phyloP scores from a whole-genome alignment of 1,140 invertebrate genomes.

The Charaxes varanes region DNA sequence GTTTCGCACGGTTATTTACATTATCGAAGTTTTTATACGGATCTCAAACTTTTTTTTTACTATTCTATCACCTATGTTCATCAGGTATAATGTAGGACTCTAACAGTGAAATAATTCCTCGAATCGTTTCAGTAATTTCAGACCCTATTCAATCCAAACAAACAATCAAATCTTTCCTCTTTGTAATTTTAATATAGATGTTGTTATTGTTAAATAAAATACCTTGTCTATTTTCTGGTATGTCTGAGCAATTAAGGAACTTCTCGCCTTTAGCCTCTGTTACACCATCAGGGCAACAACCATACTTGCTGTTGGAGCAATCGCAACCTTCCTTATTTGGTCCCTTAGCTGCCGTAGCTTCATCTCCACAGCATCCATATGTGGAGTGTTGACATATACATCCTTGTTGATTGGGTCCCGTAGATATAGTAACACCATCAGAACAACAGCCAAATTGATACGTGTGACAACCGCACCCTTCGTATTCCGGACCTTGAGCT shows the following conservation, averaged over 20 bases:
- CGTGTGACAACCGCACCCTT: slow-evolving; percentile 89
- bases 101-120: too few relatives aligned
- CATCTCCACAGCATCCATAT: slow-evolving; percentile 92
- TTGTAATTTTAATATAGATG: too few relatives aligned
- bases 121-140: too few relatives aligned
- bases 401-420: slow-evolving; percentile 83
- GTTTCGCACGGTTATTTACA: too few relatives aligned
- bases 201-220: background rate
- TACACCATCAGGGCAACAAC: slow-evolving; percentile 90
- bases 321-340: slow-evolving; percentile 82
- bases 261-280: slow-evolving; percentile 87
- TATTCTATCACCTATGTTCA: too few relatives aligned
- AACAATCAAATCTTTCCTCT: too few relatives aligned
- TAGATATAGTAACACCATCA: slow-evolving; percentile 88
- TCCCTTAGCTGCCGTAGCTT: slow-evolving; percentile 82
- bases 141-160: too few relatives aligned
- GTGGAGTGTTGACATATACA: slow-evolving; percentile 88
- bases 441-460: slow-evolving; percentile 95
- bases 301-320: slow-evolving; percentile 85
- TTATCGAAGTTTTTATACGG: too few relatives aligned
- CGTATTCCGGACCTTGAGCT: slow-evolving; percentile 80
- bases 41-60: too few relatives aligned
- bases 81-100: too few relatives aligned
- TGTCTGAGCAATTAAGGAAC: slow-evolving; percentile 86
- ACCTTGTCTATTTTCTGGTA: slow-evolving; percentile 80